These are phyloP conservation scores for Nycticebus coucang DNA, from an alignment of 2,113 vertebrate species.

Conservation along the genomic window DNA sequence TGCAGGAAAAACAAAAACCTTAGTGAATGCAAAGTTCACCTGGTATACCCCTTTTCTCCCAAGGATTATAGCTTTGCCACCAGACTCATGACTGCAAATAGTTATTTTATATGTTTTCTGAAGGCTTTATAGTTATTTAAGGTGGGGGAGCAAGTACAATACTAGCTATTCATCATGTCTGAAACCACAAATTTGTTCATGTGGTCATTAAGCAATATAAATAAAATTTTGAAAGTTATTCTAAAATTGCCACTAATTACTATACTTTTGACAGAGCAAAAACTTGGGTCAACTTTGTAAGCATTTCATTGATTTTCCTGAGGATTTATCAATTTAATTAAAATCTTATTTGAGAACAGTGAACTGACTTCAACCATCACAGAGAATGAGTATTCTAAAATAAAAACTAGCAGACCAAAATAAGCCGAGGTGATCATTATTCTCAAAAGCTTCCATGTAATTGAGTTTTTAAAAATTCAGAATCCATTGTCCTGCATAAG, in stretches of 20 bases:
- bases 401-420: slow-evolving; percentile 64
- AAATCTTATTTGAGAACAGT: slow-evolving; percentile 65
- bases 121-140: neutral
- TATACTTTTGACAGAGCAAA: slow-evolving; percentile 36
- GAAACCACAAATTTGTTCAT: neutral
- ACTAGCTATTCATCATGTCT: neutral
- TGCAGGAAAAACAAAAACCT: neutral
- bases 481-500: slow-evolving; percentile 44
- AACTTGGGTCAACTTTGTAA: slow-evolving; percentile 21
- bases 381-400: slow-evolving; percentile 62
- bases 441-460: slow-evolving; percentile 42
- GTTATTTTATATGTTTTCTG: neutral
- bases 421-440: slow-evolving; percentile 44
- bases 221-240: neutral
- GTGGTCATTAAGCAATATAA: neutral
- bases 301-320: slow-evolving; percentile 52
- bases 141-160: neutral
- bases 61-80: neutral
- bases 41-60: neutral
- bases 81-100: neutral
- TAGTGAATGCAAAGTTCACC: neutral
- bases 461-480: slow-evolving; percentile 54
- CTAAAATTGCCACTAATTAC: slow-evolving; percentile 38
- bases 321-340: slow-evolving; percentile 70
- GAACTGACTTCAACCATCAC: slow-evolving; percentile 44